Evolutionary conservation across 2,113 vertebrate genomes (phyloP).

Genomic region (Empidonax traillii): DNA sequence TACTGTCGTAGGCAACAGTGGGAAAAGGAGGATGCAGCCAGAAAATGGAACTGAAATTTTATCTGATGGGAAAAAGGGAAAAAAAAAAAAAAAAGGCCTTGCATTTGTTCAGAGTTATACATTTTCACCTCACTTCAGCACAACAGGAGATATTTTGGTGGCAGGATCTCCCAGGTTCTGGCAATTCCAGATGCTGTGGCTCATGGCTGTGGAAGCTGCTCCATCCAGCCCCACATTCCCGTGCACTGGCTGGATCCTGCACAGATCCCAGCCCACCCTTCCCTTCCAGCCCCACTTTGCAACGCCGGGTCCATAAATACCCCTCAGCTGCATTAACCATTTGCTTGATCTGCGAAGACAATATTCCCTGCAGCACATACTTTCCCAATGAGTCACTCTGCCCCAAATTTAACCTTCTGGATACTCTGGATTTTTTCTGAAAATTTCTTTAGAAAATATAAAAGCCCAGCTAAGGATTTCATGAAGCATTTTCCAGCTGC

Average conservation of each 20-base stretch:
- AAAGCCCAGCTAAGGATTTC: not conserved
- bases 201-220: not conserved
- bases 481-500: constrained; percentile 39
- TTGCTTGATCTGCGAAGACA: not conserved
- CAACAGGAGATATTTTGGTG: accelerated
- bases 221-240: not conserved
- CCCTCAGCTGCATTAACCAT: not conserved
- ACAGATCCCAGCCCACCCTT: not conserved
- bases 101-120: accelerated
- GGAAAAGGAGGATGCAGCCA: not conserved
- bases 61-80: not conserved
- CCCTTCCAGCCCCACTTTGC: not conserved
- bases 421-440: not conserved
- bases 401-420: constrained; percentile 25
- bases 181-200: not conserved
- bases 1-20: not conserved
- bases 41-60: not conserved
- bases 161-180: not conserved
- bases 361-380: not conserved
- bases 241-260: not conserved
- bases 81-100: not conserved
- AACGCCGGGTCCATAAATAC: not conserved
- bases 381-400: constrained; percentile 45
- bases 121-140: not conserved
- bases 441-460: constrained; percentile 12